These are phyloP conservation scores for Rhagologus leucostigma DNA, from an alignment of 2,113 vertebrate species.

Conservation along the genomic window DNA sequence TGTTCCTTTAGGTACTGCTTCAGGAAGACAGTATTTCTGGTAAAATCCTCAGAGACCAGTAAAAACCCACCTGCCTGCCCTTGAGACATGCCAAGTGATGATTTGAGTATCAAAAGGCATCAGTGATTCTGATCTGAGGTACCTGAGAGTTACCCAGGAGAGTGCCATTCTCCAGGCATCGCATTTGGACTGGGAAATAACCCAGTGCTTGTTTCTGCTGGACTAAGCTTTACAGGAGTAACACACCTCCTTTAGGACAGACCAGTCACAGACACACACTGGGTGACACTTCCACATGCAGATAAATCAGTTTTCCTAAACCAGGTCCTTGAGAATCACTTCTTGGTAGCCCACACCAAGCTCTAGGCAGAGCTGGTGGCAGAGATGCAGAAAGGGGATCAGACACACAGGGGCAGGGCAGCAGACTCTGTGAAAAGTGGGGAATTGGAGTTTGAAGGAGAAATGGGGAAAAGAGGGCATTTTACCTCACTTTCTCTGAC, in stretches of 20 bases:
- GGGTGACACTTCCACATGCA: not conserved
- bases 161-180: not conserved
- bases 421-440: not conserved
- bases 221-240: not conserved
- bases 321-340: not conserved
- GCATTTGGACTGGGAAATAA: not conserved
- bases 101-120: not conserved
- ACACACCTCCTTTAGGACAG: not conserved
- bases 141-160: not conserved
- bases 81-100: not conserved
- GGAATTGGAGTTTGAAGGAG: not conserved
- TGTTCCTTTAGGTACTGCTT: not conserved
- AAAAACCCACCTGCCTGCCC: not conserved
- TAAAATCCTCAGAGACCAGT: not conserved
- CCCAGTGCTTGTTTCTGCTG: not conserved
- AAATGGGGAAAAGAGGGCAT: not conserved
- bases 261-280: not conserved
- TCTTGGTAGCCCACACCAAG: not conserved
- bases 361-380: not conserved
- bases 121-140: not conserved
- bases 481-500: not conserved
- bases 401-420: not conserved
- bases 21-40: not conserved
- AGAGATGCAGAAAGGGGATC: not conserved
- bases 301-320: not conserved